phyloP scores from a whole-genome alignment of 1,140 invertebrate species.

The Solenopsis invicta region DNA sequence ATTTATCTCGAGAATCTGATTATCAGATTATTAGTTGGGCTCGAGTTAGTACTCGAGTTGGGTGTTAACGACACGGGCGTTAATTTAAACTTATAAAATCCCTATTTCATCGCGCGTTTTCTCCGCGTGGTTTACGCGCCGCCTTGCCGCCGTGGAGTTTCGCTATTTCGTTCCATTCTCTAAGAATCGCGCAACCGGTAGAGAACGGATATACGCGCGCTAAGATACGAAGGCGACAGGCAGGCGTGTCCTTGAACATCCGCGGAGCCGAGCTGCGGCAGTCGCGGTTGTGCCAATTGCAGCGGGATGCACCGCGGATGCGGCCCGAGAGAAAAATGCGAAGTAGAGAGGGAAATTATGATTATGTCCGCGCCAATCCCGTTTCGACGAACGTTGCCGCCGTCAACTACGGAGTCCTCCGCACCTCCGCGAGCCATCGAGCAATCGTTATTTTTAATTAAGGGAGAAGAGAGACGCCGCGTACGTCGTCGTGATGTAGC shows the following conservation, averaged over 20 bases:
- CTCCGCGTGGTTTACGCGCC: neutral
- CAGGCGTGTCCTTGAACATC: slow-evolving; percentile 78
- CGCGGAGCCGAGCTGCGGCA: slow-evolving; percentile 22
- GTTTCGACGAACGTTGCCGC: slow-evolving; percentile 51
- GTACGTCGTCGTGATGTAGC: neutral
- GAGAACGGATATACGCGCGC: slow-evolving; percentile 32
- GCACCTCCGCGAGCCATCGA: slow-evolving; percentile 43
- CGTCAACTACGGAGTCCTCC: slow-evolving; percentile 59
- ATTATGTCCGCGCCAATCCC: slow-evolving; percentile 73
- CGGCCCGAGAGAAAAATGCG: slow-evolving; percentile 55
- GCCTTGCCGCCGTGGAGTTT: neutral
- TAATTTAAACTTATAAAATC: slow-evolving; percentile 48
- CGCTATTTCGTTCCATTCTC: slow-evolving; percentile 31
- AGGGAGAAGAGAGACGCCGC: slow-evolving; percentile 62
- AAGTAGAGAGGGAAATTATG: slow-evolving; percentile 76
- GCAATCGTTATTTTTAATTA: slow-evolving; percentile 78
- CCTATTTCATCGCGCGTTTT: slow-evolving; percentile 34
- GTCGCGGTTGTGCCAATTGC: slow-evolving; percentile 59
- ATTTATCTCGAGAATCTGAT: neutral
- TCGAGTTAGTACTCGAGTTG: neutral
- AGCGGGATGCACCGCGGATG: slow-evolving; percentile 63
- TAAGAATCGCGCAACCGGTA: slow-evolving; percentile 29
- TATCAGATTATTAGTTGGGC: neutral
- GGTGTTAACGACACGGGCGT: neutral
- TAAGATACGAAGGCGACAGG: slow-evolving; percentile 73